These are phyloP conservation scores for Camelus dromedarius DNA, from an alignment of 2,113 vertebrate species.

Conservation along the genomic window DNA sequence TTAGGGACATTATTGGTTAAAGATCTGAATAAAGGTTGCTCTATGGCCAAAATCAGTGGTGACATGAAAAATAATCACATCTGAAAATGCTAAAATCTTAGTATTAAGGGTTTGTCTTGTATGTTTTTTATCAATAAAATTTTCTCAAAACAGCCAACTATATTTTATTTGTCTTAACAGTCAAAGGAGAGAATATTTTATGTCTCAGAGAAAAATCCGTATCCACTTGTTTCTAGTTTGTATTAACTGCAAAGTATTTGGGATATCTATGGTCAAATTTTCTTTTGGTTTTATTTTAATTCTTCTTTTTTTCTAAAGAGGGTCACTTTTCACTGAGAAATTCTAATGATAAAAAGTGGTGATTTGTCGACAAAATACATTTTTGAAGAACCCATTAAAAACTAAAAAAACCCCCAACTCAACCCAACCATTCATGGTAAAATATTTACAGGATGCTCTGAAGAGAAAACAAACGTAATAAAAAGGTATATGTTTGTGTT, in stretches of 20 bases:
- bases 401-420: neutral
- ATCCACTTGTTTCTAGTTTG: neutral
- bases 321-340: neutral
- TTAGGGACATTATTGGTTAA: neutral
- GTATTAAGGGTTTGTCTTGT: neutral
- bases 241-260: neutral
- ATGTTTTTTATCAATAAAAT: neutral
- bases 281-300: neutral
- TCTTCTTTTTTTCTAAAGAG: neutral
- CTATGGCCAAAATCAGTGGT: neutral
- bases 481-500: neutral
- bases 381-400: neutral
- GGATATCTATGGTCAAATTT: neutral
- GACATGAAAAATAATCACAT: neutral
- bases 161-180: neutral
- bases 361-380: neutral
- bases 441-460: neutral
- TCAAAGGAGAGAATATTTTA: neutral
- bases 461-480: neutral
- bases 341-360: neutral
- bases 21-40: neutral
- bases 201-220: neutral
- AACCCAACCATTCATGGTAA: neutral
- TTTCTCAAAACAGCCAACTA: neutral
- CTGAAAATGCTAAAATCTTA: conserved; percentile 9